Percentiles rank a stretch among this genome's conserved stretches.
Evolutionary conservation across 2,113 vertebrate genomes (phyloP).

Genomic region (Stictonetta naevosa): DNA sequence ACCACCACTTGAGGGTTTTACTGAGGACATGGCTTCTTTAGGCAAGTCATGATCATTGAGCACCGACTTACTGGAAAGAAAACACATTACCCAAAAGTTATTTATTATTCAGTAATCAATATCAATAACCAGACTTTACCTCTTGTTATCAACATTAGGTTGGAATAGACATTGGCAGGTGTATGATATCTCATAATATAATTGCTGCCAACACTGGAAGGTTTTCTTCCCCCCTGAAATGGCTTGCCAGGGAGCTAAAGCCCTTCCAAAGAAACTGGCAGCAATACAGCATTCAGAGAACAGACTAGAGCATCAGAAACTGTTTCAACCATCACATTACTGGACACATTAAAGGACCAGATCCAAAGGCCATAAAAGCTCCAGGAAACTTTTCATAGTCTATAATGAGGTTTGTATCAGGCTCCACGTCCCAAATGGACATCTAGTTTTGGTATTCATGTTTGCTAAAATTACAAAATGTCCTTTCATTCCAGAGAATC

Average conservation of each 20-base stretch:
- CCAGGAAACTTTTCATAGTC: slow-evolving; percentile 22
- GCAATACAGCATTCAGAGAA: neutral
- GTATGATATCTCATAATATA: neutral
- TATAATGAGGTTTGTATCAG: slow-evolving; percentile 46
- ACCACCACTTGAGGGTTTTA: neutral
- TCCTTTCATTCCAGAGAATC: slow-evolving; percentile 68
- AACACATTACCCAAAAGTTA: neutral
- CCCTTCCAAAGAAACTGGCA: slow-evolving; percentile 5
- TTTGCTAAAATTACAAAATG: slow-evolving; percentile 77
- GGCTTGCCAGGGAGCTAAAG: neutral
- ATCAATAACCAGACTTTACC: neutral
- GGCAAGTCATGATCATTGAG: neutral
- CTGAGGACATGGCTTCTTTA: neutral
- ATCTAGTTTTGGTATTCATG: slow-evolving; percentile 61
- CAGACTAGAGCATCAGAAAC: neutral
- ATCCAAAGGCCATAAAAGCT: slow-evolving; percentile 39
- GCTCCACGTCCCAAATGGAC: slow-evolving; percentile 11
- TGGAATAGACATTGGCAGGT: neutral
- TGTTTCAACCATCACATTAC: slow-evolving; percentile 41
- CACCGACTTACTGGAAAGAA: neutral
- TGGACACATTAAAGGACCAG: neutral
- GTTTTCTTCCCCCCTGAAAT: fast-evolving
- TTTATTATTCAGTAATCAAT: neutral
- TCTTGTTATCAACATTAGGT: neutral
- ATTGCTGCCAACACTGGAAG: neutral